phyloP scores from a whole-genome alignment of 2,888 invertebrate genomes.

The Caenorhabditis sulstoni region DNA sequence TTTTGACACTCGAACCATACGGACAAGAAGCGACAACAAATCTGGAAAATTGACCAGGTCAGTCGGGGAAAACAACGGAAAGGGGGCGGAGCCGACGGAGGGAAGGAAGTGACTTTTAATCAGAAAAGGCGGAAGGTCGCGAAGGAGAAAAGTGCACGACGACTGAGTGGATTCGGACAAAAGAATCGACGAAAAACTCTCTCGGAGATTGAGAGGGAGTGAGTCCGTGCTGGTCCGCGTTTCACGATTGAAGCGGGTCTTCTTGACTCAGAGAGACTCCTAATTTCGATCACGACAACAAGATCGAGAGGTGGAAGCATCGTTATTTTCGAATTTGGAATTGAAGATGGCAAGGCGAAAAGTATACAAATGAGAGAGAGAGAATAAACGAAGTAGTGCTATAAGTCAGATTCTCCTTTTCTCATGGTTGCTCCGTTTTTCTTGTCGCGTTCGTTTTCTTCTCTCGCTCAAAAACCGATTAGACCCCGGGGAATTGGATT shows the following conservation, averaged over 20 bases:
- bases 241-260: no score
- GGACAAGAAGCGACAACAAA: constrained; percentile 22
- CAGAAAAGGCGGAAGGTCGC: constrained; percentile 8
- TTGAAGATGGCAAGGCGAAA: background rate
- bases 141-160: constrained; percentile 5
- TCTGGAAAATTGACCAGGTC: constrained; percentile 17
- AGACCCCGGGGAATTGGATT: constrained; percentile 29
- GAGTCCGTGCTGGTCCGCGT: no score
- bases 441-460: background rate
- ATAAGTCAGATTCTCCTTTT: background rate
- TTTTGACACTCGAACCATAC: constrained; percentile 15
- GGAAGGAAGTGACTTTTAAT: constrained; percentile 13
- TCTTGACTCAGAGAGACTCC: no score
- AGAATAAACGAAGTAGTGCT: background rate
- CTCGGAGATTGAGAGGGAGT: no score
- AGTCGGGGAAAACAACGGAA: constrained; percentile 14
- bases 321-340: background rate
- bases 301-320: no score
- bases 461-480: constrained; percentile 7
- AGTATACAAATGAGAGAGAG: constrained; percentile 5
- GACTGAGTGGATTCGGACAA: constrained; percentile 26
- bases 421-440: background rate
- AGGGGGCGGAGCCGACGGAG: constrained; percentile 17
- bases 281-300: no score
- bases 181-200: background rate